Base-by-base conservation (phyloP, 2,888 invertebrate genomes). In the Drosophila borborema region DNA sequence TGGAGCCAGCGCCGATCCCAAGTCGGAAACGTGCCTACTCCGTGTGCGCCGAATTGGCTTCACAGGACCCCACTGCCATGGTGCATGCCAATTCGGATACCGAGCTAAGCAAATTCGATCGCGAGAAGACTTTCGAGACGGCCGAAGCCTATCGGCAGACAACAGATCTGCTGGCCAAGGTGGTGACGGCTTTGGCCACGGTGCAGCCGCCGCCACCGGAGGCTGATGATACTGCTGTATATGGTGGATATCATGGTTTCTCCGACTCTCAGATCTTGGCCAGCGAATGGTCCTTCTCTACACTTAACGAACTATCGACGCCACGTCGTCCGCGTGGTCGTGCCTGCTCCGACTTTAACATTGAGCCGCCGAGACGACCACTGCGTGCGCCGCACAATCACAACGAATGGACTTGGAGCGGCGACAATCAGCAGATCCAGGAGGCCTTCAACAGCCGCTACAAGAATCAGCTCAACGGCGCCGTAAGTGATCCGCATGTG, bases 41-140 rank as follows among this genome's bases (percentile, higher is more conserved):
- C 0, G 95, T 95, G 91, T 95, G 95, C 69, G 94, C 94, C 68
- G 94, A 94, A 82, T 28, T 94, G 28, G 83, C 74, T 7, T 82
- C 76, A 0, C 80, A 83, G n/a, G 60, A 77, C 0, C 74, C 67
- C 5, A 61, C 63, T 9, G 55, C 76, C 4, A 81, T 88, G 54
- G 72, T 86, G 38, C 94, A 96, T 64, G 95, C 96, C 59, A 95
- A 96, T 76, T 97, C 97, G 0, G 97, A 97, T 82, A 96, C 96
- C 0, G 97, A 97, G 92, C 93, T 97, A 51, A 94, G 95, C 69
- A 95, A 95, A 48, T 97, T 97, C 76, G 97, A 97, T 91, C 96
- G 96, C 86, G 95, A 96, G 79, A 95, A 95, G 73, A 97, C 97
- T 0, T 93, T 93, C 80, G 92, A 92, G 69, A 95, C 95, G 23